A percentile compares a stretch with the other conserved stretches of the same genome.
These are phyloP conservation scores for Megalopta genalis DNA, from an alignment of 1,140 invertebrate genomes.

Conservation along the genomic window DNA sequence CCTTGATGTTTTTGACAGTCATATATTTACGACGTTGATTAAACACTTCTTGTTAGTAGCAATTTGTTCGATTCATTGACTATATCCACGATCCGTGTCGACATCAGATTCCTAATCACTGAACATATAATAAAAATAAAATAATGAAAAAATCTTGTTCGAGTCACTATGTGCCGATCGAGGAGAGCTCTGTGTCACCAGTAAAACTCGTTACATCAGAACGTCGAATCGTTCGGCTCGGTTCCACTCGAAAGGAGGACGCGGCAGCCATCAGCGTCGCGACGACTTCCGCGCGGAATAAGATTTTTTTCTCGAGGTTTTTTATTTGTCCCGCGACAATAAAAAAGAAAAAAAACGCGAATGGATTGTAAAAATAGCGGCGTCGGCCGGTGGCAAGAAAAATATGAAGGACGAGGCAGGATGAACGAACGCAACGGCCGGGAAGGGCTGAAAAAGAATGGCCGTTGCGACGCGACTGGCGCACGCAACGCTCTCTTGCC, in stretches of 20 bases:
- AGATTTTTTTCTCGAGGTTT: conserved; percentile 53
- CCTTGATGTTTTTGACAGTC: too few relatives aligned
- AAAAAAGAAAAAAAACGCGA: conserved; percentile 36
- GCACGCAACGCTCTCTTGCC: conserved; percentile 25
- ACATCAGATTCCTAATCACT: too few relatives aligned
- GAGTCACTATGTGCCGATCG: too few relatives aligned
- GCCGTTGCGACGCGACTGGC: conserved; percentile 33
- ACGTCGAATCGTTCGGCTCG: background rate
- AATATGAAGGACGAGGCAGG: conserved; percentile 32
- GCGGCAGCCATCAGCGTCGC: background rate
- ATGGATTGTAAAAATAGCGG: conserved; percentile 42
- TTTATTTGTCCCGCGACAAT: conserved; percentile 30
- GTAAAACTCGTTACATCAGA: too few relatives aligned
- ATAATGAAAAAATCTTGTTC: too few relatives aligned
- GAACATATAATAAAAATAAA: too few relatives aligned
- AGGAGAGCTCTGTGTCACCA: too few relatives aligned
- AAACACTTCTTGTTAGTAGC: too few relatives aligned
- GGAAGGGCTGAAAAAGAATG: conserved; percentile 45
- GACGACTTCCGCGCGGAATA: conserved; percentile 60
- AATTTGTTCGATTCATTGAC: too few relatives aligned
- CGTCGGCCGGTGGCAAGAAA: conserved; percentile 43
- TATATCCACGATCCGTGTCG: too few relatives aligned
- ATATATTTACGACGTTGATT: too few relatives aligned
- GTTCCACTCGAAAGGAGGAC: too few relatives aligned
- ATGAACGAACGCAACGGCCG: conserved; percentile 31